Percentiles rank a stretch among this genome's conserved stretches.
These are phyloP conservation scores for Nothoprocta pentlandii DNA, from an alignment of 2,113 vertebrate species.

Conservation along the genomic window DNA sequence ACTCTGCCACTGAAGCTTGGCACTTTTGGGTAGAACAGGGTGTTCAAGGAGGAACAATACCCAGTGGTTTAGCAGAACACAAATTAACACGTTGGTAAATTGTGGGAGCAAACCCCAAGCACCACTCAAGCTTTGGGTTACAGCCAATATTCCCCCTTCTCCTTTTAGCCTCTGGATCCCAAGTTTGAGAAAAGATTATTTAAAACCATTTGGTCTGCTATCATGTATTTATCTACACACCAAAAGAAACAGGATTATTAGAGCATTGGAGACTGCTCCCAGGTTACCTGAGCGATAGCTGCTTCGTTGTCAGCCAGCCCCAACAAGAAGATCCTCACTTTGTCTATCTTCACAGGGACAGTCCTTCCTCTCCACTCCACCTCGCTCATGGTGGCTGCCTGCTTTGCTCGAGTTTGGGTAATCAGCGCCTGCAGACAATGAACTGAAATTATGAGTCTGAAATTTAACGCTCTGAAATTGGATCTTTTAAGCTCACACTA, in stretches of 20 bases:
- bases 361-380: slow-evolving; percentile 94
- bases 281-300: slow-evolving; percentile 90
- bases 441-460: background rate
- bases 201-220: background rate
- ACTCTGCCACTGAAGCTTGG: background rate
- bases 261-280: background rate
- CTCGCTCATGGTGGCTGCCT: slow-evolving; percentile 97
- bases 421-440: slow-evolving; percentile 83
- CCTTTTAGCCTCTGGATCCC: background rate
- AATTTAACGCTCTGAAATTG: background rate
- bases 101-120: background rate
- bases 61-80: background rate
- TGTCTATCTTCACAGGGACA: slow-evolving; percentile 95
- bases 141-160: background rate
- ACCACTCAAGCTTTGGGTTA: background rate
- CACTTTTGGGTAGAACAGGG: background rate
- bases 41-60: background rate
- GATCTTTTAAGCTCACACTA: background rate
- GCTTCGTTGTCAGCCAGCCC: slow-evolving; percentile 94
- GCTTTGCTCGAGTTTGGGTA: slow-evolving; percentile 95
- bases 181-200: background rate
- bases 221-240: rapidly evolving
- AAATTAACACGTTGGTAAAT: background rate
- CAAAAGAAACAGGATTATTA: background rate
- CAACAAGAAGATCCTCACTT: slow-evolving; percentile 93